Conservation (phyloP, 23 tunicate genomes). For the Ascidia mentula region DNA sequence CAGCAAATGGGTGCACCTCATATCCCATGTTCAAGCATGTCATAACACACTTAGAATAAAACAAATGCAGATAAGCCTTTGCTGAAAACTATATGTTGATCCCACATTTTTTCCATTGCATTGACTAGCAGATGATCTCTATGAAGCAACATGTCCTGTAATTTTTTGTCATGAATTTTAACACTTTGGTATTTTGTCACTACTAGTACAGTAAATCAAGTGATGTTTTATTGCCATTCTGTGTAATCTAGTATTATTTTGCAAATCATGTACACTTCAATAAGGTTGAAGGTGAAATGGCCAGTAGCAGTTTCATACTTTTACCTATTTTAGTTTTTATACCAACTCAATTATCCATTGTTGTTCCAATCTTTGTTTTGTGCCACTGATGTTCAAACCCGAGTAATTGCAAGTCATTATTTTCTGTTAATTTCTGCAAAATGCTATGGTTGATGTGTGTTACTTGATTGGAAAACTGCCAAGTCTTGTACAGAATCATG, state of each 20-base stretch:
- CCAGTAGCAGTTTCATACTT: conserved; percentile 11
- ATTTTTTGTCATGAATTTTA: too few species aligned
- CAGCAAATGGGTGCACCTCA: conserved; percentile 98
- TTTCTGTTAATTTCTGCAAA: too few species aligned
- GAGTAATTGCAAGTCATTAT: too few species aligned
- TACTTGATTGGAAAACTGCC: background rate
- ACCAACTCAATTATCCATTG: background rate
- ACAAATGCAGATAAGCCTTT: too few species aligned
- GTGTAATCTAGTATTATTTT: background rate
- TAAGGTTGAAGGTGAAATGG: conserved; percentile 15
- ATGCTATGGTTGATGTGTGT: too few species aligned
- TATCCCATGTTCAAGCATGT: conserved; percentile 90
- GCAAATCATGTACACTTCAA: conserved; percentile 1
- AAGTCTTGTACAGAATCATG: background rate
- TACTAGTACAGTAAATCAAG: background rate
- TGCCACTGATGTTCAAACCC: too few species aligned
- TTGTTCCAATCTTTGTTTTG: background rate
- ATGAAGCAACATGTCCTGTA: background rate
- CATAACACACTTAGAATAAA: conserved; percentile 15
- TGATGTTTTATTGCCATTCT: background rate
- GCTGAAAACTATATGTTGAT: too few species aligned
- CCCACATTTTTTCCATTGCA: too few species aligned
- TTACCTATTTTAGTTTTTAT: conserved; percentile 1
- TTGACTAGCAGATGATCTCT: too few species aligned
- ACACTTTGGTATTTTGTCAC: too few species aligned